phyloP scores from a whole-genome alignment of 2,113 vertebrate species.

The Coturnix japonica region DNA sequence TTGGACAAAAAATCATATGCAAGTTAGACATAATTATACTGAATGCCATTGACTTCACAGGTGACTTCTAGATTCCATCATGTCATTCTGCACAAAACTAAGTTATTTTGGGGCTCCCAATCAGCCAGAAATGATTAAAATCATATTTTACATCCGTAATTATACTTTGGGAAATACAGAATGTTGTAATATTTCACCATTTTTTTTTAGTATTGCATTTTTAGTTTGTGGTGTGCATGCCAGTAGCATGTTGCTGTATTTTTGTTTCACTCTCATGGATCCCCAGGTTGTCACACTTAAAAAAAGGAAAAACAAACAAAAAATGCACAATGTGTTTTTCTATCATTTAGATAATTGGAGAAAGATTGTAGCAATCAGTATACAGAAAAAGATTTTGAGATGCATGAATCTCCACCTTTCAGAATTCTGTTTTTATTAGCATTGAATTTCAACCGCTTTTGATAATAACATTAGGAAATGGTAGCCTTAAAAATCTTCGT shows the following conservation, averaged over 20 bases:
- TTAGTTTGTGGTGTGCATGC: too few relatives aligned
- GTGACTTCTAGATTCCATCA: fast-evolving
- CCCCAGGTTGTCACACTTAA: neutral
- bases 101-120: neutral
- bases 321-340: neutral
- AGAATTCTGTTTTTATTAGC: neutral
- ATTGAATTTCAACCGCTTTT: neutral
- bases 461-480: neutral
- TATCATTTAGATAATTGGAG: neutral
- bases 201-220: neutral
- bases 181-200: neutral
- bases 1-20: neutral
- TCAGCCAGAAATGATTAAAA: neutral
- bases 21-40: neutral
- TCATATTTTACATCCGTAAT: neutral
- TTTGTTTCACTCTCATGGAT: neutral
- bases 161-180: neutral
- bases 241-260: fast-evolving
- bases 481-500: neutral
- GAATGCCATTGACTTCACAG: neutral
- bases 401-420: neutral
- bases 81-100: neutral
- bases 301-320: neutral
- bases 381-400: neutral
- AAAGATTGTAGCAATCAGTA: neutral